Evolutionary conservation across 2,888 invertebrate species (phyloP), one percentile per base, ranked within the genome.

Genomic region (Calliopum simillimum): DNA sequence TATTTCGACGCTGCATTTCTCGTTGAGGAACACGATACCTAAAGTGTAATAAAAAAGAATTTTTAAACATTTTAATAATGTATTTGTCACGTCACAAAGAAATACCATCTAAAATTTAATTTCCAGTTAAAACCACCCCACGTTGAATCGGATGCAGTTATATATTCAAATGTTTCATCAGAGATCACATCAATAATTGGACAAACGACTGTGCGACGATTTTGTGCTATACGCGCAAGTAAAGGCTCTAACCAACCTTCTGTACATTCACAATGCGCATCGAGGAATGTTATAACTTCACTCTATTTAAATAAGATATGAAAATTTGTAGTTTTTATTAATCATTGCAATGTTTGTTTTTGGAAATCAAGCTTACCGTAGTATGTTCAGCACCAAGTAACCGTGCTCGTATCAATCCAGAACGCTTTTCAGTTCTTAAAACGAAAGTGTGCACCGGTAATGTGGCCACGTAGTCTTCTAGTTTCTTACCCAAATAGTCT

Each of bases 111-210:
- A 88, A 99, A 99, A 88, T 99, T 99, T 67, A 99, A 89, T 87
- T 98, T 98, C 99, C 99, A 99, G 88, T 99, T 99, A 88, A 99
- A 99, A 25, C 99, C 99, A 74, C 99, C 99, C 98, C 99, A 99
- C 0, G 99, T 99, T 92, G 98, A 97, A 85, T 99, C 99, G 1
- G 98, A 98, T 1, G 99, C 99, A 64, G 98, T 95, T 74, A 99
- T 96, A 88, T 99, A 99, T 87, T 99, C 98, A 87, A 99, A 99
- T 4, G 97, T 97, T 80, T 99, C 98, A 86, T 99, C 99, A 59
- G 97, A 97, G 81, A 99, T 99, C 71, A 99, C 98, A 87, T 99
- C 99, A 79, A 99, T 99, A 78, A 99, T 97, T 11, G 99, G 99
- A 86, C 98, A 97, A 4, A 98, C 98, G 58, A 99, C 98, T 0